Conservation (phyloP, 1,140 invertebrate genomes). For the Mesaphorura yosii region DNA sequence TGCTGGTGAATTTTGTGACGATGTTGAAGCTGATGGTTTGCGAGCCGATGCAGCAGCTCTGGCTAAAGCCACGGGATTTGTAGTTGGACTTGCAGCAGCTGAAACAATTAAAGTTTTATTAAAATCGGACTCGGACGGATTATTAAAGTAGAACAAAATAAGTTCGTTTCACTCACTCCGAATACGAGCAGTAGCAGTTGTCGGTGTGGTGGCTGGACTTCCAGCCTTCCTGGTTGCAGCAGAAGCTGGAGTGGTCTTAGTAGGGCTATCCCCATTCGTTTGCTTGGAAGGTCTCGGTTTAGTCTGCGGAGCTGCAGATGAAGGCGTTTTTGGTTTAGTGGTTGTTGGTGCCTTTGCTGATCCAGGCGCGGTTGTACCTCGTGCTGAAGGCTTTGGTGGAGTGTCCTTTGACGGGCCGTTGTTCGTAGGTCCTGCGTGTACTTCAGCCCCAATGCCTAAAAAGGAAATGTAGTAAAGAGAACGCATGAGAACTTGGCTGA, state of each 20-base stretch:
- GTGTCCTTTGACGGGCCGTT: neutral
- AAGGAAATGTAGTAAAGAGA: no score
- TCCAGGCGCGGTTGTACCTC: neutral
- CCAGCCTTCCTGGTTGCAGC: constrained; percentile 1
- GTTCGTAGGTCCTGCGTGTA: no score
- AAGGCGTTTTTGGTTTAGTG: neutral
- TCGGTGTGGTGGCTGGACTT: neutral
- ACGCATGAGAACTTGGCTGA: no score
- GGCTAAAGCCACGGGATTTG: no score
- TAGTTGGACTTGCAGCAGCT: no score
- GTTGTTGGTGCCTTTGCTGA: neutral
- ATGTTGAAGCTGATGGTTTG: no score
- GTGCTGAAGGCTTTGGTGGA: neutral
- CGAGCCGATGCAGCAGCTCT: no score
- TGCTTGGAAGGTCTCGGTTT: neutral
- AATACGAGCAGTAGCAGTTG: neutral
- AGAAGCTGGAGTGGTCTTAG: neutral
- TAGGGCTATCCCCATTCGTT: constrained; percentile 3
- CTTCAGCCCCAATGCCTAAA: no score
- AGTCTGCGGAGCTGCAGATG: neutral
- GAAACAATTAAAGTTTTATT: constrained; percentile 2
- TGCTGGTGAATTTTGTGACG: no score
- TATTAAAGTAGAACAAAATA: no score
- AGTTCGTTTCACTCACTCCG: neutral
- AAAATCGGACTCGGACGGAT: neutral